A percentile compares a stretch with the other conserved stretches of the same genome.
These are phyloP conservation scores for Cephonodes hylas DNA, from an alignment of 2,888 invertebrate genomes.

Conservation along the genomic window DNA sequence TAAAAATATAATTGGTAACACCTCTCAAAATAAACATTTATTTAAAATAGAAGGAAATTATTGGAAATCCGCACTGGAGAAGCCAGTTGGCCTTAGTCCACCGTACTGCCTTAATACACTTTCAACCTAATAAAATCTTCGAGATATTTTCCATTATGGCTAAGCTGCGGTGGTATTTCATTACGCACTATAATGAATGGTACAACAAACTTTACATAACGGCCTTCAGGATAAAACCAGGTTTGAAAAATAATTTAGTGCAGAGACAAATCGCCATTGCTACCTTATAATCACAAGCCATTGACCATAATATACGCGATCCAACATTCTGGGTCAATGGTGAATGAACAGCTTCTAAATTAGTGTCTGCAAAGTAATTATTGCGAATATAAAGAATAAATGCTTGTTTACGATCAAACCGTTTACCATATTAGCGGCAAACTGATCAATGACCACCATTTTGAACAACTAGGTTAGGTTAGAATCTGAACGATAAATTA, in stretches of 20 bases:
- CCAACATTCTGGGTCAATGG: conserved; percentile 39
- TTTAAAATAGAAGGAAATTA: no score
- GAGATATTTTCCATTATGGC: no score
- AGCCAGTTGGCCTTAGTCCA: no score
- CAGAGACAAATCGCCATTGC: background rate
- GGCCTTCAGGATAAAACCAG: background rate
- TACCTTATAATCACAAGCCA: conserved; percentile 12
- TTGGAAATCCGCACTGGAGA: no score
- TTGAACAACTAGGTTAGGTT: background rate
- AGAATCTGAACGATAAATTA: background rate
- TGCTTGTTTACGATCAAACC: background rate
- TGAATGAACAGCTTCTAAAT: background rate
- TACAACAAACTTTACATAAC: background rate
- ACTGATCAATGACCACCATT: background rate
- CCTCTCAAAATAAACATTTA: no score
- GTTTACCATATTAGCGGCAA: background rate
- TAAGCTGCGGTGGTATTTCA: no score
- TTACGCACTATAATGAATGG: no score
- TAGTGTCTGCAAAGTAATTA: background rate
- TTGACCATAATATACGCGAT: conserved; percentile 26
- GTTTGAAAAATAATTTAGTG: background rate
- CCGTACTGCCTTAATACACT: no score
- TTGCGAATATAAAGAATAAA: background rate
- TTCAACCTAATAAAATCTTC: no score
- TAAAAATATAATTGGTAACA: no score